A percentile compares a stretch with the other conserved stretches of the same genome.
These are phyloP conservation scores for Coracopsis vasa DNA, from an alignment of 2,113 vertebrate genomes.

Conservation along the genomic window DNA sequence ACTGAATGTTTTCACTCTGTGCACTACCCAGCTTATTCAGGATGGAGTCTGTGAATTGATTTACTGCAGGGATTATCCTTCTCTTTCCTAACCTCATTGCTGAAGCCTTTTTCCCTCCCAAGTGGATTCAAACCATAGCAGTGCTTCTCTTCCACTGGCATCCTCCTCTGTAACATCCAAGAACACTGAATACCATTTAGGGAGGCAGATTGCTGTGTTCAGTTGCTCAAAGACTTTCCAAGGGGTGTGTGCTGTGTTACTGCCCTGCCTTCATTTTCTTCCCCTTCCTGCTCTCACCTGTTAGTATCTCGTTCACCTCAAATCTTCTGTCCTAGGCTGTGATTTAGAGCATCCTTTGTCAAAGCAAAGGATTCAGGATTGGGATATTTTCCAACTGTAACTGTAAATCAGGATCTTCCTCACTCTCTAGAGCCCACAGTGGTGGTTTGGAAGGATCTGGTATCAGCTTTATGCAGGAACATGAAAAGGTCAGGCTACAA, in stretches of 20 bases:
- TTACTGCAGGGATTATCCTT: neutral
- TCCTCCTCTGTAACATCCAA: neutral
- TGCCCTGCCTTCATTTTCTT: neutral
- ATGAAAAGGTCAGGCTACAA: neutral
- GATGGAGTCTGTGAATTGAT: neutral
- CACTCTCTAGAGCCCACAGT: neutral
- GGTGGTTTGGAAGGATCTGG: neutral
- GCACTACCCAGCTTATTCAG: neutral
- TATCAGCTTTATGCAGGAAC: neutral
- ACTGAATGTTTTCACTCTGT: neutral
- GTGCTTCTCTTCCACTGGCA: neutral
- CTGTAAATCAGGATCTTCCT: neutral
- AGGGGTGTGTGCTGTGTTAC: neutral
- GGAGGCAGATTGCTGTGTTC: neutral
- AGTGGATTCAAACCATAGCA: neutral
- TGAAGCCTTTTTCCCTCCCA: neutral
- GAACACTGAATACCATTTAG: neutral
- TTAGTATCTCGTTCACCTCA: neutral
- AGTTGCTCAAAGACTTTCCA: neutral
- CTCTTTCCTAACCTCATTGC: neutral
- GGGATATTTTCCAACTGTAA: neutral
- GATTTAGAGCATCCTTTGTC: neutral
- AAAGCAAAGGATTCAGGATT: neutral
- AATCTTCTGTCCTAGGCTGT: neutral
- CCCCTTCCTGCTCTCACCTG: neutral